Conservation (phyloP, 2,888 invertebrate genomes). For the Pristionchus entomophagus region DNA sequence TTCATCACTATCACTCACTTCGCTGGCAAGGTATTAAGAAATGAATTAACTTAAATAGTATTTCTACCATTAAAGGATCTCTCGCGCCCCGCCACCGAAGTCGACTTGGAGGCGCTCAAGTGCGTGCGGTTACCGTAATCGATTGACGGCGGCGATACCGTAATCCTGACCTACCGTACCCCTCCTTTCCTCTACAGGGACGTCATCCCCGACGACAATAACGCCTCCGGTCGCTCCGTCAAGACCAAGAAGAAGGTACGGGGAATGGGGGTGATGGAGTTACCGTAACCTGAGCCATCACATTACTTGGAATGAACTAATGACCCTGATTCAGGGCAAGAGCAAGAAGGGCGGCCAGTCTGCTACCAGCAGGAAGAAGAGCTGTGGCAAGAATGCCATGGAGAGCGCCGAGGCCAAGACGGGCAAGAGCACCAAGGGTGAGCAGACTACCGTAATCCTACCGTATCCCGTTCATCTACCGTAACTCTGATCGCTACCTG, state of each 20-base stretch:
- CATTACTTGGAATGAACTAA: no score
- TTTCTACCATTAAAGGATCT: constrained; percentile 5
- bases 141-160: background rate
- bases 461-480: background rate
- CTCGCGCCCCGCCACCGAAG: background rate
- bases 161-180: background rate
- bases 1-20: constrained; percentile 38
- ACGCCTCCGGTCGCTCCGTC: constrained; percentile 10
- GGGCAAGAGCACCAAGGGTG: background rate
- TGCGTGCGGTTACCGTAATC: background rate
- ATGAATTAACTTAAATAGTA: background rate
- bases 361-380: background rate
- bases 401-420: constrained; percentile 9
- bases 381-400: constrained; percentile 6
- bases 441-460: background rate
- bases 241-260: constrained; percentile 28
- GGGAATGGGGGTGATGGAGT: background rate
- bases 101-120: constrained; percentile 27
- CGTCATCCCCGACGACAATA: constrained; percentile 18
- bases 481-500: background rate
- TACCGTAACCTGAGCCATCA: background rate
- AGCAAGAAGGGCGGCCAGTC: constrained; percentile 32
- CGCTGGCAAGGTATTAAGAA: background rate
- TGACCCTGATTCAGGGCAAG: constrained; percentile 25
- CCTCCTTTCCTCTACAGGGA: background rate